Base-by-base conservation (phyloP, 1,140 invertebrate genomes). In the Dendrolimus kikuchii region DNA sequence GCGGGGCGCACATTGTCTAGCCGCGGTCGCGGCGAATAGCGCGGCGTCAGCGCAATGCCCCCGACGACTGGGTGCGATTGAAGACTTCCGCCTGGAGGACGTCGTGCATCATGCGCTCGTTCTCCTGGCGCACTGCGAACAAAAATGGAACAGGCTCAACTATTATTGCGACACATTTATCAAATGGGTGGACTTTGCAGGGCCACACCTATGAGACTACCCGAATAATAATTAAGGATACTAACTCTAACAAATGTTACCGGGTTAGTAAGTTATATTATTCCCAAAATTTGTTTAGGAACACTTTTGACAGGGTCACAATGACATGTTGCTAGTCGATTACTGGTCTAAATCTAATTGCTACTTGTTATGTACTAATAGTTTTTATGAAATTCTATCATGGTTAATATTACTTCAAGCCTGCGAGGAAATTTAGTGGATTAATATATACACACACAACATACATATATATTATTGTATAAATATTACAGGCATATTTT, bases 1-100 rank as follows among this genome's bases (percentile, higher is more conserved):
- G 82, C 77, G 36, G 82, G 82, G 10, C 82, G 71, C 55, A 79
- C 69, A 65, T 79, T 68, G 65, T 86, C 82, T 45, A 83, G 76
- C 60, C 82, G 71, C 52, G 82, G 80, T 37, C 79, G 77, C 63
- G 80, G 82, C 60, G 82, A 82, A 62, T 86, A 86, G 68, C 82
- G 80, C 75, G 80, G 82, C 61, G 82, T 86, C 82, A 86, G 82
- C 76, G 82, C 74, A 64, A 81, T 81, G 53, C 80, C 78, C 53
- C 77, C 82, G 72, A 86, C 77, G 76, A 86, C 80, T 78, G 82
- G 82, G 82, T 86, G 82, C 81, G 82, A 86, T 86, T 86, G 77
- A 77, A 79, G 78, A 80, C 75, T 78, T 68, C 81, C 80, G 65
- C 79, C 75, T 81, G 82, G 57, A 81, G 81, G 64, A 71, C 82